phyloP scores from a whole-genome alignment of 2,797 vertebrate species.

The Enteromius viviparus region DNA sequence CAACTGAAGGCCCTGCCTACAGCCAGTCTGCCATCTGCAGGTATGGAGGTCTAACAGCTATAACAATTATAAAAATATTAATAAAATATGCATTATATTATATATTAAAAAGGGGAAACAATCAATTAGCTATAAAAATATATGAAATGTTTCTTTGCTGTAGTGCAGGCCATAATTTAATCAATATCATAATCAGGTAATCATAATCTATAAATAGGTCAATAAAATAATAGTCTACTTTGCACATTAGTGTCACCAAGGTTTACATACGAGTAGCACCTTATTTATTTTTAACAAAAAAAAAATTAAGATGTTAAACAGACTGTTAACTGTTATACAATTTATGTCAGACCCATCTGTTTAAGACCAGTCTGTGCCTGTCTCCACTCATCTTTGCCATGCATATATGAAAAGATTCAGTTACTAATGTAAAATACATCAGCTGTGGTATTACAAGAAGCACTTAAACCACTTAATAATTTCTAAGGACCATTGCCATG shows the following conservation, averaged over 20 bases:
- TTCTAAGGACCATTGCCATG: conserved; percentile 71
- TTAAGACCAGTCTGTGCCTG: conserved; percentile 55
- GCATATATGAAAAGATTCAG: conserved; percentile 66
- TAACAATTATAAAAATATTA: background rate
- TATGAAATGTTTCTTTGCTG: background rate
- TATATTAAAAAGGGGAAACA: background rate
- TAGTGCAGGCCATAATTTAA: background rate
- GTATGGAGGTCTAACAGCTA: conserved; percentile 76
- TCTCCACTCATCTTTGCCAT: conserved; percentile 39
- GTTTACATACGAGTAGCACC: conserved; percentile 45
- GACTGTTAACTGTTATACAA: conserved; percentile 59
- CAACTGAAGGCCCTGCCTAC: conserved; percentile 97
- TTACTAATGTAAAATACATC: conserved; percentile 82
- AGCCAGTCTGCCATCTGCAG: conserved; percentile 99
- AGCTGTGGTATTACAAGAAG: conserved; percentile 74
- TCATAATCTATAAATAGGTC: background rate
- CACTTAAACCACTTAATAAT: conserved; percentile 83
- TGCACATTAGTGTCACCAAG: conserved; percentile 21
- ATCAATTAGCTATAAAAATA: background rate
- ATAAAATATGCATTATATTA: background rate
- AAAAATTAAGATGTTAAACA: conserved; percentile 73
- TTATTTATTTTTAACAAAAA: conserved; percentile 62
- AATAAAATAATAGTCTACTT: background rate
- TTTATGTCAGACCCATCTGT: conserved; percentile 60
- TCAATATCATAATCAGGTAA: background rate